Evolutionary conservation across 2,113 vertebrate species (phyloP).

Genomic region (Pogona vitticeps): DNA sequence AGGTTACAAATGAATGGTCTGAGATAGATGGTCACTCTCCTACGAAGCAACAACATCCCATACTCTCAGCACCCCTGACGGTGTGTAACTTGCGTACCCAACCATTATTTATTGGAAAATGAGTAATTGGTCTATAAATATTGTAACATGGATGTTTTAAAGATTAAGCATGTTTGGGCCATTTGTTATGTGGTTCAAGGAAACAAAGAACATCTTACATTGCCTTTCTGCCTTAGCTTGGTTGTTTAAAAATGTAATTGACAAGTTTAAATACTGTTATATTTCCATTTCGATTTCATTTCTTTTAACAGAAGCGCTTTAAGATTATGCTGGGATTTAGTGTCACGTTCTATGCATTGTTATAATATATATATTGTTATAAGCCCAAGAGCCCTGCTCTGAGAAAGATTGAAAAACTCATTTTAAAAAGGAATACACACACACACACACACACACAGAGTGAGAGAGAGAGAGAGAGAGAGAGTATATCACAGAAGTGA

Average conservation of each 20-base stretch:
- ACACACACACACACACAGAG: too few species aligned
- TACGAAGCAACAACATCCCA: slow-evolving; percentile 11
- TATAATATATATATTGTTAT: neutral
- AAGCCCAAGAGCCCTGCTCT: too few species aligned
- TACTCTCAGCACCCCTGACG: neutral
- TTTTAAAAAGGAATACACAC: too few species aligned
- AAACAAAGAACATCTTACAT: neutral
- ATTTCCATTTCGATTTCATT: neutral
- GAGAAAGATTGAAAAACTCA: too few species aligned
- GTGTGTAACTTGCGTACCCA: neutral
- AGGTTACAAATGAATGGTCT: slow-evolving; percentile 12
- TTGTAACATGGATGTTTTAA: slow-evolving; percentile 4
- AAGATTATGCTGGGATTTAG: neutral
- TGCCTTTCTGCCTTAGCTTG: neutral
- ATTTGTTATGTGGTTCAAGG: neutral
- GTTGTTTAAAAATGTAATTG: neutral
- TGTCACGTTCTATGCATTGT: neutral
- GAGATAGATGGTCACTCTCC: neutral
- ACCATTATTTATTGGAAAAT: neutral
- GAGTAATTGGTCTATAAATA: neutral
- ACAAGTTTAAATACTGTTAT: neutral
- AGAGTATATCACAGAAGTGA: too few species aligned
- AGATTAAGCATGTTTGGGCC: neutral
- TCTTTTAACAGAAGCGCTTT: neutral
- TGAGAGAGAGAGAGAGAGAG: too few species aligned